Base-by-base conservation (phyloP, 2,113 vertebrate species). In the Vimba vimba region DNA sequence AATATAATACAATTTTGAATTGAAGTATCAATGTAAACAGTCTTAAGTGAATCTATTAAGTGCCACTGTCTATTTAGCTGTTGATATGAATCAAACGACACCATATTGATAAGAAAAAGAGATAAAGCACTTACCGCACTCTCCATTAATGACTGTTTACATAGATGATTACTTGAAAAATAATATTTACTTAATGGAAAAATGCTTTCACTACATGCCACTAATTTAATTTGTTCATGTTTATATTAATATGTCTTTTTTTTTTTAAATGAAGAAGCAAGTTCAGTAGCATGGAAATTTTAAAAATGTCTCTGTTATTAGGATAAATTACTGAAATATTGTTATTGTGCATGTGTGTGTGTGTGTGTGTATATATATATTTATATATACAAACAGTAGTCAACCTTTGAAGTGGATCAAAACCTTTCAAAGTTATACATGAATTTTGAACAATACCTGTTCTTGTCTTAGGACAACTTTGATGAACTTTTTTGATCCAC, bases 151-250 rank as follows among this genome's bases (percentile, higher is more conserved):
- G 71, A 47, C 71, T 74, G 23, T 74, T 74, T 47, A 17, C 71
- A 47, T 47, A 2, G 43, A 74, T 74, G 47, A 47, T 25, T 25
- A n/a, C 39, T 45, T 25, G 39, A 7, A 43, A 74, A 47, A 47
- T 12, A 47, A 25, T 74, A 25, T 47, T 74, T 47, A 74, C 43
- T 74, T 25, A 74, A 74, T 74, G 25, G 43, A 74, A 43, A 47
- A 74, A 74, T 15, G 71, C 43, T 47, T 74, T 23, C 39, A 15
- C 71, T 47, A 25, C 71, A 74, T 74, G 43, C 43, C 71, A 47
- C 71, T 74, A 74, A 74, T 47, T 74, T 45, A 57, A 55, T 78
- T 78, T 55, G 27, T 77, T 55, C 21, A 77, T 52, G 21, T 55
- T 78, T 55, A 13, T 55, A 78, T 55, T 57, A 57, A 77, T 33